phyloP scores from a whole-genome alignment of 2,113 vertebrate species.

The Cochlearius cochlearius region DNA sequence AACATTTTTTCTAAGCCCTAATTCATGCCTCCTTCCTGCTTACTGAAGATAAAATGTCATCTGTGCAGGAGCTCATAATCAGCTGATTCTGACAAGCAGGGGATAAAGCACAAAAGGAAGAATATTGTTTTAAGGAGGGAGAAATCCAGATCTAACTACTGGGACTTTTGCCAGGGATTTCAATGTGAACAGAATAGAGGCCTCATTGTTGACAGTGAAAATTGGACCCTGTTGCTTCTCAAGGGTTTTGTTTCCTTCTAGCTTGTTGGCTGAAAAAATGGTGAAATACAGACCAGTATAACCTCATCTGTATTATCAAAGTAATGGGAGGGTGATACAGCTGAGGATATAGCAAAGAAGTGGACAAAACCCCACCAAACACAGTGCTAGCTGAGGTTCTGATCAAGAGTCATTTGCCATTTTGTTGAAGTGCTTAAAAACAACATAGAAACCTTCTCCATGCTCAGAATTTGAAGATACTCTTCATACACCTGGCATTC shows the following conservation, averaged over 20 bases:
- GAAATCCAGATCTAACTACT: slow-evolving; percentile 38
- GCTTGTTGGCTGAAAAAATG: background rate
- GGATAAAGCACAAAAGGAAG: slow-evolving; percentile 35
- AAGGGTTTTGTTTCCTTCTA: slow-evolving; percentile 9
- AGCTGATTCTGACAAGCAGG: slow-evolving; percentile 42
- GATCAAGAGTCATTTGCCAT: background rate
- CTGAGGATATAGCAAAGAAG: background rate
- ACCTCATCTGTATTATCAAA: background rate
- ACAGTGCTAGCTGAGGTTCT: background rate
- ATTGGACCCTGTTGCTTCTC: slow-evolving; percentile 23
- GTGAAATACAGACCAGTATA: background rate
- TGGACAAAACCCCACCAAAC: background rate
- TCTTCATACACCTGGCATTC: background rate
- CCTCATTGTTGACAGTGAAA: slow-evolving; percentile 9
- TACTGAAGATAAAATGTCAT: slow-evolving; percentile 69
- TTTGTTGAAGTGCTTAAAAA: background rate
- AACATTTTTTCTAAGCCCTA: slow-evolving; percentile 54
- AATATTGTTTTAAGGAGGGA: slow-evolving; percentile 57
- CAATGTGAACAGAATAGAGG: background rate
- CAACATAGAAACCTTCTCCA: background rate
- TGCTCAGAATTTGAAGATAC: background rate
- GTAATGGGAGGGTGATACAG: background rate
- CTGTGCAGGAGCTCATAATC: slow-evolving; percentile 66
- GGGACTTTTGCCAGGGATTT: slow-evolving; percentile 32
- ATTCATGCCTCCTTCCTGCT: slow-evolving; percentile 69